phyloP scores from a whole-genome alignment of 2,797 vertebrate species.

The Coregonus ussuriensis region DNA sequence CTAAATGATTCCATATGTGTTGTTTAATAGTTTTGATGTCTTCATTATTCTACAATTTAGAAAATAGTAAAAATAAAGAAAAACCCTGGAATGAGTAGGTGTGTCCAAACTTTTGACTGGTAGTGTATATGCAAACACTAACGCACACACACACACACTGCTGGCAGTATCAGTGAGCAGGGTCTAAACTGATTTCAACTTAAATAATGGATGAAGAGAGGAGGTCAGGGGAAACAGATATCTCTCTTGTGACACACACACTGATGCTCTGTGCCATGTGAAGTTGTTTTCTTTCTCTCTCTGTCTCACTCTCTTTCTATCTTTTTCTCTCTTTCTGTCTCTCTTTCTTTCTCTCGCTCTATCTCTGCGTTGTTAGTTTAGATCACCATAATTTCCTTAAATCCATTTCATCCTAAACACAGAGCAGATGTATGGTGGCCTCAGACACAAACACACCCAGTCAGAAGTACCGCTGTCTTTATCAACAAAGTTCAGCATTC shows the following conservation, averaged over 20 bases:
- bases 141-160: constrained; percentile 12
- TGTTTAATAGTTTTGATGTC: too few species aligned
- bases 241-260: constrained; percentile 52
- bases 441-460: constrained; percentile 1
- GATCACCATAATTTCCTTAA: constrained; percentile 29
- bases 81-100: too few species aligned
- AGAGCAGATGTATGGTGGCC: constrained; percentile 19
- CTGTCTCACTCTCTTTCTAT: too few species aligned
- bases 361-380: constrained; percentile 25
- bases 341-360: constrained; percentile 3
- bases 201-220: constrained; percentile 77
- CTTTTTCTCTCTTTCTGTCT: too few species aligned
- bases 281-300: too few species aligned
- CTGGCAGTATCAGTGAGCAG: constrained; percentile 53
- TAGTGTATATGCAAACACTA: too few species aligned
- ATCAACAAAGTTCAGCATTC: constrained; percentile 44
- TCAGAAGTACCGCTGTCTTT: constrained; percentile 31
- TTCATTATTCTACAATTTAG: too few species aligned
- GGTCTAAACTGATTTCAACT: constrained; percentile 60
- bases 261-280: too few species aligned
- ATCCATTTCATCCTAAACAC: constrained; percentile 37
- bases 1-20: too few species aligned
- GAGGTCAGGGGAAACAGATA: constrained; percentile 70
- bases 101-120: too few species aligned
- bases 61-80: too few species aligned